A percentile compares a stretch with the other conserved stretches of the same genome.
These are phyloP conservation scores for Lepisosteus oculatus DNA, from an alignment of 2,113 vertebrate genomes.

Conservation along the genomic window DNA sequence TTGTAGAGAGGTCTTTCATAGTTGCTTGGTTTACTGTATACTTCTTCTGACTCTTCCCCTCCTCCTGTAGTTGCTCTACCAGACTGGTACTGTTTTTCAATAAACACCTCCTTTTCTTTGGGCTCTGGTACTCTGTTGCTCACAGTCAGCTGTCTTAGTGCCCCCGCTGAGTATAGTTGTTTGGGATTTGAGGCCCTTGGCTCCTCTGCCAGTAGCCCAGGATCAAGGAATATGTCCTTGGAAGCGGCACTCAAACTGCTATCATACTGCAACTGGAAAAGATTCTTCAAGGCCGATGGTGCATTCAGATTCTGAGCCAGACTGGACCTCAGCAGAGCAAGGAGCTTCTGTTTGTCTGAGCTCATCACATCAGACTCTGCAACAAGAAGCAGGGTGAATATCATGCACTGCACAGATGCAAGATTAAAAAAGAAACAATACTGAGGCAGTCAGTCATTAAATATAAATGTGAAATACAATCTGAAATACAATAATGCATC, in stretches of 20 bases:
- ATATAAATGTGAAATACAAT: too few relatives aligned
- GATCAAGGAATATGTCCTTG: constrained; percentile 29
- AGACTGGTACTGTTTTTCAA: constrained; percentile 10
- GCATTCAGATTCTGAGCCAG: constrained; percentile 17
- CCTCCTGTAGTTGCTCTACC: constrained; percentile 10
- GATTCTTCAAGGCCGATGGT: constrained; percentile 25
- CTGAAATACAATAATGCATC: too few relatives aligned
- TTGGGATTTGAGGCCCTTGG: constrained; percentile 12
- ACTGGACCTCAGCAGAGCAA: constrained; percentile 10
- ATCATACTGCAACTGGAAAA: constrained; percentile 25
- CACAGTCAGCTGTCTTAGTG: neutral
- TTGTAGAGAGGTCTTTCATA: constrained; percentile 6
- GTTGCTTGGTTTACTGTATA: neutral
- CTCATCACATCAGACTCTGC: constrained; percentile 51
- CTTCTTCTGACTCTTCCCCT: neutral
- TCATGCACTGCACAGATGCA: too few relatives aligned
- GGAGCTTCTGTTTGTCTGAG: constrained; percentile 24
- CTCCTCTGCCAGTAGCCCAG: constrained; percentile 1
- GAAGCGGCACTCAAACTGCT: constrained; percentile 6
- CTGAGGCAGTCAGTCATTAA: too few relatives aligned
- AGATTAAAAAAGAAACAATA: too few relatives aligned
- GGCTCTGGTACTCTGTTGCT: neutral
- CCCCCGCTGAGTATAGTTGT: neutral
- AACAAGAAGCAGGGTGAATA: constrained; percentile 6
- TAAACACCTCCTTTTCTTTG: neutral